Evolutionary conservation across 2,888 invertebrate species (phyloP).

Genomic region (Zygogramma bicolorata): DNA sequence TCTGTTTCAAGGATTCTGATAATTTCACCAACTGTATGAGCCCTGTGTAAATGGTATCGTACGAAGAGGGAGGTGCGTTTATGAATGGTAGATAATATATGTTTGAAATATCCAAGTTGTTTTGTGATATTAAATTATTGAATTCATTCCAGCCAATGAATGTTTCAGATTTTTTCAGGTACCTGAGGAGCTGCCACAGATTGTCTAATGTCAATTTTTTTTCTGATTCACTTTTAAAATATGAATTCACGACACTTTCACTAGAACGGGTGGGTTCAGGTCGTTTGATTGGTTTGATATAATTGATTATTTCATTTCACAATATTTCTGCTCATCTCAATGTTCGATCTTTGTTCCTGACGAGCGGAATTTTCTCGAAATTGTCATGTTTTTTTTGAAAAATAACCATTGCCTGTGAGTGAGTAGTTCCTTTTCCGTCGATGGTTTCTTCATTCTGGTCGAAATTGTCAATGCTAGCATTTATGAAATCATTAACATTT

Average conservation of each 20-base stretch:
- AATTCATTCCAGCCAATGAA: background rate
- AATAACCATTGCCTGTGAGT: constrained; percentile 23
- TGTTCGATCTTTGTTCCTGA: constrained; percentile 10
- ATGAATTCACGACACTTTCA: background rate
- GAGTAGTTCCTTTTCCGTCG: constrained; percentile 18
- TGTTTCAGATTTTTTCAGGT: background rate
- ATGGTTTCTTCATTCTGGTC: constrained; percentile 20
- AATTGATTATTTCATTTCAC: constrained; percentile 10
- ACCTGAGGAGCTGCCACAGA: background rate
- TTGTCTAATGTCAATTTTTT: background rate
- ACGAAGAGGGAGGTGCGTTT: background rate
- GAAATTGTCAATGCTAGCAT: constrained; percentile 27
- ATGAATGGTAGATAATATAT: background rate
- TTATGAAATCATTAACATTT: constrained; percentile 15
- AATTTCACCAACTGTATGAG: background rate
- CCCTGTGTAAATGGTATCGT: background rate
- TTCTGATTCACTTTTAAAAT: background rate
- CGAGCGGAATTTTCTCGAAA: constrained; percentile 14
- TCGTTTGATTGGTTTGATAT: constrained; percentile 4
- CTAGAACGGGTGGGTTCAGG: background rate
- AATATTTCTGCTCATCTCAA: constrained; percentile 9
- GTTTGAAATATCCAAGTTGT: background rate
- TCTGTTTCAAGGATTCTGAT: background rate
- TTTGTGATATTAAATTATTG: background rate
- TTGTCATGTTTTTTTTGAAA: constrained; percentile 18